Evolutionary conservation across 2,113 vertebrate species (phyloP), one percentile per base, ranked within the genome.

Genomic region (Alligator mississippiensis): DNA sequence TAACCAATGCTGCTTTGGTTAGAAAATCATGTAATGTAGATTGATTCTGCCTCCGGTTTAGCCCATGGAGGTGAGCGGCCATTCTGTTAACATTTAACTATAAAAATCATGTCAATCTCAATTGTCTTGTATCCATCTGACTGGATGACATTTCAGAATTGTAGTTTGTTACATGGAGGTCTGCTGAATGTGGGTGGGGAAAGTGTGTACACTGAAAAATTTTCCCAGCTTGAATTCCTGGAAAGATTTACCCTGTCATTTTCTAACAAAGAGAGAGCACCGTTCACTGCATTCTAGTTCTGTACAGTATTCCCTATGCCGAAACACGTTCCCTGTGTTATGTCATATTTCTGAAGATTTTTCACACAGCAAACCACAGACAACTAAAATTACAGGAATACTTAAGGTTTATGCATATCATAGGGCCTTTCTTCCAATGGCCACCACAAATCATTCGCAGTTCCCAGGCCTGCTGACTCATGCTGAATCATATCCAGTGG

Each of bases 381-480:
- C 89, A 93, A 91, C 91, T 93, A 47, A 90, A 93, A 90, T 95
- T 89, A 87, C 77, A 90, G 54, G 84, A 81, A 25, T 95, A 85
- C 81, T 87, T 93, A 93, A 1, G 0, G 28, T 90, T 97, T 86
- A 83, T 78, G 96, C 63, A 5, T 54, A 77, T 80, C 91, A 63
- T 84, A 47, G 95, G 58, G 74, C 21, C 86, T 96, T 77, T 94
- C 6, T 30, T 68, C 34, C 18, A 74, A 14, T 74, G n/a, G 90
- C 55, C 12, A 28, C 68, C 87, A 87, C 75, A 95, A 89, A 92
- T 87, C 25, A 76, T 92, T 92, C 89, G 30, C 62, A 82, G 74
- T 96, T 97, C 92, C 96, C 91, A 96, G 92, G 92, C 80, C 83
- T 92, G 81, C 62, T 88, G 72, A 95, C 87, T 96, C 94, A 95